Percentiles rank a stretch among this genome's conserved stretches.
phyloP scores from a whole-genome alignment of 1,140 invertebrate species.

The Hylaeus volcanicus region DNA sequence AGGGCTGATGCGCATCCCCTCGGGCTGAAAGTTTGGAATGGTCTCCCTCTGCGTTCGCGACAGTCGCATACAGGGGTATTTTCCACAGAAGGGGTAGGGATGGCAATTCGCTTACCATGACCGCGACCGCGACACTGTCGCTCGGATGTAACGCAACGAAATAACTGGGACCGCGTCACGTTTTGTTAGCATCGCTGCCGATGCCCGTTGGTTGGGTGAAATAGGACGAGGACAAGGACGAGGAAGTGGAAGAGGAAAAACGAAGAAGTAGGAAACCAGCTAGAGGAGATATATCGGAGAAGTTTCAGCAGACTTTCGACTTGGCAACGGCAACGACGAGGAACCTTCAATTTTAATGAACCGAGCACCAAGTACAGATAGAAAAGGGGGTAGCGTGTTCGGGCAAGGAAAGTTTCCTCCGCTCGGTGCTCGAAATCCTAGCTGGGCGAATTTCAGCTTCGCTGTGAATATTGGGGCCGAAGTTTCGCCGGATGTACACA shows the following conservation, averaged over 20 bases:
- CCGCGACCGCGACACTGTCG: conserved; percentile 8
- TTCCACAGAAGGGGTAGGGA: background rate
- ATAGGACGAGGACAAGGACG: background rate
- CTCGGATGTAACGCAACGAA: conserved; percentile 34
- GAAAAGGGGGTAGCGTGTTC: conserved; percentile 8
- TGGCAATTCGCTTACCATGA: conserved; percentile 30
- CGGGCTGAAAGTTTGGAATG: conserved; percentile 22
- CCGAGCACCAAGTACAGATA: conserved; percentile 42
- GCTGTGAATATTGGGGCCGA: conserved; percentile 57
- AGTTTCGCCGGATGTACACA: conserved; percentile 42
- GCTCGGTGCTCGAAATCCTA: conserved; percentile 43
- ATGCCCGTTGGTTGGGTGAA: background rate
- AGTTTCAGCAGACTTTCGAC: conserved; percentile 58
- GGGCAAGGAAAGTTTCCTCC: conserved; percentile 52
- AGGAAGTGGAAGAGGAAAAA: background rate
- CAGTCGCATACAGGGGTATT: background rate
- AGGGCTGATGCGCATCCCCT: conserved; percentile 13
- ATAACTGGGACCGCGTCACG: conserved; percentile 21
- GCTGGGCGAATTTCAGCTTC: conserved; percentile 41
- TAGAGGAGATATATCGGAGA: conserved; percentile 23
- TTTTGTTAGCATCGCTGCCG: conserved; percentile 34
- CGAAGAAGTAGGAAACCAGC: background rate
- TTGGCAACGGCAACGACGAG: conserved; percentile 53
- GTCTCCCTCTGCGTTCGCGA: background rate
- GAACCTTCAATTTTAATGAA: conserved; percentile 67